Percentiles rank a stretch among this genome's conserved stretches.
Conservation (phyloP, 2,113 vertebrate genomes). For the Peromyscus maniculatus region DNA sequence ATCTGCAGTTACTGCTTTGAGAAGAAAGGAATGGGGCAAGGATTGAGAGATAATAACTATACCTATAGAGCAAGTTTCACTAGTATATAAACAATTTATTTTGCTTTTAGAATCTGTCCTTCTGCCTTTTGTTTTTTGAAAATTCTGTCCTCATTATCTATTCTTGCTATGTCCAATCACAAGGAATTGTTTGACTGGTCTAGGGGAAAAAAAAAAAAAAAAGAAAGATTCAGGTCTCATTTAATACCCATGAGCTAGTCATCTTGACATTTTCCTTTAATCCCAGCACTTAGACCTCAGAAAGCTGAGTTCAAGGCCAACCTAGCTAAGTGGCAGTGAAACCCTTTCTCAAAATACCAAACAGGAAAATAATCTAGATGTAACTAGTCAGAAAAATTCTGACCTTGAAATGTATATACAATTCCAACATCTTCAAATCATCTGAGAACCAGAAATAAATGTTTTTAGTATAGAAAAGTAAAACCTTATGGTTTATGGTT, state of each 20-base stretch:
- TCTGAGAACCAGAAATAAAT: slow-evolving; percentile 58
- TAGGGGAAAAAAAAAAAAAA: not conserved
- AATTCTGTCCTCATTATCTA: slow-evolving; percentile 35
- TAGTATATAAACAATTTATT: slow-evolving; percentile 33
- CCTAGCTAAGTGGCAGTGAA: no score
- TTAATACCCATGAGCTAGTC: slow-evolving; percentile 47
- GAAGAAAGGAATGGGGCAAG: not conserved
- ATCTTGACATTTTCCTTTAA: not conserved
- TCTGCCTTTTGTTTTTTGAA: not conserved
- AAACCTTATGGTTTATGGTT: not conserved
- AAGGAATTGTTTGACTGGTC: not conserved
- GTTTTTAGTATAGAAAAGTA: slow-evolving; percentile 25
- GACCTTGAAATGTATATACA: slow-evolving; percentile 14
- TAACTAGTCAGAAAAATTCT: slow-evolving; percentile 53
- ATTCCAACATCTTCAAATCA: slow-evolving; percentile 20
- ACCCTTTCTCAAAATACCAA: not conserved
- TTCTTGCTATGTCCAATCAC: slow-evolving; percentile 23
- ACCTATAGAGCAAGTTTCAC: slow-evolving; percentile 20
- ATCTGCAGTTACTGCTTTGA: slow-evolving; percentile 23
- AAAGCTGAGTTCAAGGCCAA: no score
- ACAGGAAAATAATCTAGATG: not conserved
- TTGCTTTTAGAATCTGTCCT: not conserved
- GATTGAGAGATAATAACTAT: not conserved
- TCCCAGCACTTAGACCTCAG: no score
- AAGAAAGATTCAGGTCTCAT: slow-evolving; percentile 38